Percentiles rank a stretch among this genome's conserved stretches.
Evolutionary conservation across 2,888 invertebrate species (phyloP).

Genomic region (Crematogaster levior): DNA sequence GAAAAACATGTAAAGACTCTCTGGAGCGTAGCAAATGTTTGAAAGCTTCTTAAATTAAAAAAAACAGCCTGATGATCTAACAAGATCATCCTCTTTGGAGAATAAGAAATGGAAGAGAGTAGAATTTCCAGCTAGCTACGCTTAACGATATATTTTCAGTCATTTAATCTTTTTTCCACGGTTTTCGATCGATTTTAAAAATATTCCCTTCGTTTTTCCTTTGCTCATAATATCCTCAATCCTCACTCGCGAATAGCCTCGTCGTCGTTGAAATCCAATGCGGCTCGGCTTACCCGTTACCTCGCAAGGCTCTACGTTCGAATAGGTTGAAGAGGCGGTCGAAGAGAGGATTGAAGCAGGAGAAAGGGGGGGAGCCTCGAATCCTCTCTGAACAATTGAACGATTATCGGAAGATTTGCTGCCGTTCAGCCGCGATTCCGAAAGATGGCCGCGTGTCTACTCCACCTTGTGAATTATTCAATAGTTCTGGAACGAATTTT

Average conservation of each 20-base stretch:
- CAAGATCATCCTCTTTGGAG: background rate
- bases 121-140: background rate
- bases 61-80: background rate
- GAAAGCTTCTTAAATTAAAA: background rate
- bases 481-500: conserved; percentile 34
- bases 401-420: conserved; percentile 56
- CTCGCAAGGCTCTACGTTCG: conserved; percentile 25
- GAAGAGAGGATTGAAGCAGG: background rate
- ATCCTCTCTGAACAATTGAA: conserved; percentile 60
- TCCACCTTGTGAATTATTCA: conserved; percentile 45
- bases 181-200: conserved; percentile 27
- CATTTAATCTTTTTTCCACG: background rate
- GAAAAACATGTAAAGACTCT: background rate
- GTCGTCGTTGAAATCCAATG: conserved; percentile 42
- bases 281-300: conserved; percentile 43
- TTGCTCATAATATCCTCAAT: conserved; percentile 16
- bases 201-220: conserved; percentile 19
- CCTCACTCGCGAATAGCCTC: conserved; percentile 44
- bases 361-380: background rate
- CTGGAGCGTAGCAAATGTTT: background rate
- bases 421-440: conserved; percentile 43
- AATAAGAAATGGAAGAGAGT: background rate
- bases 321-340: conserved; percentile 24
- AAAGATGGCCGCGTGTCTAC: conserved; percentile 45
- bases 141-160: conserved; percentile 24